Evolutionary conservation across 2,113 vertebrate species (phyloP), one percentile per base, ranked within the genome.

Genomic region (Oryzias curvinotus): DNA sequence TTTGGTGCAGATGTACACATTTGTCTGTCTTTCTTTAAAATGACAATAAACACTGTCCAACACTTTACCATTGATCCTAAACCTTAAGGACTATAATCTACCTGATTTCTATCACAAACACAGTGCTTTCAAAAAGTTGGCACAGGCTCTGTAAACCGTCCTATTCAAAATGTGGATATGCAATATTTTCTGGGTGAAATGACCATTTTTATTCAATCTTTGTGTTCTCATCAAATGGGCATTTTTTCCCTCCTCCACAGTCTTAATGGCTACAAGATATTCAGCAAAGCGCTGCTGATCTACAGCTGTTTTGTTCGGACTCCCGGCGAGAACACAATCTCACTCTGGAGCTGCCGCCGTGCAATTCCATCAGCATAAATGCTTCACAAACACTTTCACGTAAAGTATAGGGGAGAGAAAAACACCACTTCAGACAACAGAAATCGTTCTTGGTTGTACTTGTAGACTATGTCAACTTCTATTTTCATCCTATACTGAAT

Each of bases 181-280:
- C 72, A 86, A 88, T 84, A 67, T 67, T 78, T 81, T 85, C 57
- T 68, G 61, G 71, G 59, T 65, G 84, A 87, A 87, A 91, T 85
- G 74, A 88, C 89, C 78, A 89, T 92, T 91, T 91, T 92, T 91
- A 92, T 92, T 91, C 90, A 90, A 88, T 90, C 82, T 90, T 84
- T 87, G 75, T 73, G 83, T 84, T 70, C 78, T 87, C 85, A 80
- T 87, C 85, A 83, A 86, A 86, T 85, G 77, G 77, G 80, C 83
- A 81, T 89, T 91, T 90, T 88, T 82, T 54, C 19, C 21, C 44
- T n/a, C 25, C 76, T 76, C 85, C 51, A 69, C 85, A 70, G 79
- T 83, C 85, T 88, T 88, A 88, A 87, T 88, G 85, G 83, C 79
- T 82, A 86, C 82, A 75, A 85, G 77, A 88, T 82, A 88, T 89